Evolutionary conservation across 2,113 vertebrate species (phyloP).

Genomic region (Micromys minutus): DNA sequence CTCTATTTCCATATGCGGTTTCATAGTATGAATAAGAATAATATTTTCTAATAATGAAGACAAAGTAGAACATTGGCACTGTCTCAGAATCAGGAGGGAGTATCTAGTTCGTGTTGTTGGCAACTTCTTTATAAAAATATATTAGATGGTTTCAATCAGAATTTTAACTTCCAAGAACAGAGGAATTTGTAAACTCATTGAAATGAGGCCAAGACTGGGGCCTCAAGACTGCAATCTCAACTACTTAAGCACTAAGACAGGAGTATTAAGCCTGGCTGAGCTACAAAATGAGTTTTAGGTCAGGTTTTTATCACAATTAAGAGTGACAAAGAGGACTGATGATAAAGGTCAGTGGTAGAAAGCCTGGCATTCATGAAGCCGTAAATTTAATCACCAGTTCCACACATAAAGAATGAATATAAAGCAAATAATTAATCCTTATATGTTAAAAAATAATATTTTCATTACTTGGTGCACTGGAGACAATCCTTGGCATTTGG

Average conservation of each 20-base stretch:
- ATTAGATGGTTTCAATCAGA: slow-evolving; percentile 60
- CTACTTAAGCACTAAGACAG: neutral
- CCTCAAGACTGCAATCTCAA: neutral
- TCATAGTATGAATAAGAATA: slow-evolving; percentile 47
- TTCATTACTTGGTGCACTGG: slow-evolving; percentile 55
- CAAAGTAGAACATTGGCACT: slow-evolving; percentile 48
- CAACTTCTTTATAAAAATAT: slow-evolving; percentile 53
- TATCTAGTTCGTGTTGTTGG: slow-evolving; percentile 50
- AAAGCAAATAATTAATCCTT: slow-evolving; percentile 60
- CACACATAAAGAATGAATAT: slow-evolving; percentile 54
- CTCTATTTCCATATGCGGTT: slow-evolving; percentile 35
- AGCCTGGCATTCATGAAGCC: neutral
- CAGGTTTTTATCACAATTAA: neutral
- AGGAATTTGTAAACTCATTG: slow-evolving; percentile 35
- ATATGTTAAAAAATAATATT: slow-evolving; percentile 44
- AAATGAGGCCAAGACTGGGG: neutral
- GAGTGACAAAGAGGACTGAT: neutral
- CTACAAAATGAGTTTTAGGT: neutral
- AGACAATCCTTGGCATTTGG: slow-evolving; percentile 55
- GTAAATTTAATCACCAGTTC: neutral
- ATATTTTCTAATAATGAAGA: slow-evolving; percentile 56
- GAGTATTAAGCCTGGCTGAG: neutral
- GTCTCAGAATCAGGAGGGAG: slow-evolving; percentile 26
- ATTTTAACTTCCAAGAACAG: slow-evolving; percentile 56
- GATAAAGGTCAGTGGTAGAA: neutral